phyloP scores from a whole-genome alignment of 1,140 invertebrate species.

The Drosophila melanica region DNA sequence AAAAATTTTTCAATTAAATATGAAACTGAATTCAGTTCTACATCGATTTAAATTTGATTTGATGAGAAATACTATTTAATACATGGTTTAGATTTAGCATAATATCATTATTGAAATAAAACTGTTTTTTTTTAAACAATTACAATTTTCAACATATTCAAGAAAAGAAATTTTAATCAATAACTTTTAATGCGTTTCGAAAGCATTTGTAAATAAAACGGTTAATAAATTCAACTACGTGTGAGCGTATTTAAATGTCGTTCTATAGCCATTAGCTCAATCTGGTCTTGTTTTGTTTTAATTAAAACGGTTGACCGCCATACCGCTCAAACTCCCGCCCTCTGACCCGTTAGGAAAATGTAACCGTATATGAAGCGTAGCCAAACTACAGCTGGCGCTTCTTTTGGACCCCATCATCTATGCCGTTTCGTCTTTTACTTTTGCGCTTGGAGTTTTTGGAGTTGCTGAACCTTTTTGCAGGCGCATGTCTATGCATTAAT shows the following conservation, averaged over 20 bases:
- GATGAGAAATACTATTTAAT: too few relatives aligned
- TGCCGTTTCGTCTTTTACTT: conserved; percentile 52
- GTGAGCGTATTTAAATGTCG: conserved; percentile 16
- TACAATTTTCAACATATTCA: too few relatives aligned
- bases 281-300: conserved; percentile 70
- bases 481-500: conserved; percentile 80
- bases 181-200: too few relatives aligned
- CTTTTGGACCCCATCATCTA: conserved; percentile 25
- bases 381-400: conserved; percentile 16
- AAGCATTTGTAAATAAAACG: background rate
- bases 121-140: too few relatives aligned
- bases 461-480: conserved; percentile 50
- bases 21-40: too few relatives aligned
- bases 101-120: too few relatives aligned
- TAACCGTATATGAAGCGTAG: background rate
- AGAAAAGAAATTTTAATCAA: too few relatives aligned
- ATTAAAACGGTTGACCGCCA: conserved; percentile 78
- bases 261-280: conserved; percentile 27
- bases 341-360: background rate
- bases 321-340: background rate
- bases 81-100: too few relatives aligned
- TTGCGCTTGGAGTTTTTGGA: conserved; percentile 34
- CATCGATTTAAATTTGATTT: too few relatives aligned
- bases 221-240: background rate
- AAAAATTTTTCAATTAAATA: too few relatives aligned